phyloP scores from a whole-genome alignment of 2,888 invertebrate genomes.

The Thecocarcelia acutangulata region DNA sequence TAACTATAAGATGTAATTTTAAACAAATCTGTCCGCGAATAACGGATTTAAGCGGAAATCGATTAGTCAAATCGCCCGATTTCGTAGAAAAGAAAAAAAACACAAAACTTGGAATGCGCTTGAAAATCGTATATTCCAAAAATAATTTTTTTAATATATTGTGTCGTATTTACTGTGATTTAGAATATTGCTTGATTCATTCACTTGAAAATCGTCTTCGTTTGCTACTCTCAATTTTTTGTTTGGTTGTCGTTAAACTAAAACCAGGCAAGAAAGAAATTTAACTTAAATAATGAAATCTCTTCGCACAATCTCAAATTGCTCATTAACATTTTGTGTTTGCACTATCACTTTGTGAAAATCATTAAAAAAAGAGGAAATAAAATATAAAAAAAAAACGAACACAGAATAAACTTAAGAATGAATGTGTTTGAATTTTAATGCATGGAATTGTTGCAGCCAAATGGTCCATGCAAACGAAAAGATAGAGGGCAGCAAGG shows the following conservation, averaged over 20 bases:
- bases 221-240: not conserved
- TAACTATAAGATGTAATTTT: too few species aligned
- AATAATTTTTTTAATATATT: too few species aligned
- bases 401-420: constrained; percentile 38
- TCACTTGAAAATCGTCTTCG: constrained; percentile 46
- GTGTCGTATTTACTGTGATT: not conserved
- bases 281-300: constrained; percentile 77
- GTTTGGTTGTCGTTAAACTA: constrained; percentile 33
- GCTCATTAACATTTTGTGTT: constrained; percentile 82
- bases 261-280: constrained; percentile 36
- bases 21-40: too few species aligned
- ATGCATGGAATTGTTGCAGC: constrained; percentile 10
- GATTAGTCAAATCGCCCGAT: too few species aligned
- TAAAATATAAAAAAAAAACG: constrained; percentile 4
- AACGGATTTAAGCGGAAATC: too few species aligned
- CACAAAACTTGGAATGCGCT: too few species aligned
- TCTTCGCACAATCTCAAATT: constrained; percentile 82
- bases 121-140: too few species aligned
- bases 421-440: constrained; percentile 32
- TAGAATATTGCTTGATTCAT: constrained; percentile 51
- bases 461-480: constrained; percentile 30
- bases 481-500: too few species aligned
- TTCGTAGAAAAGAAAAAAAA: too few species aligned
- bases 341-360: constrained; percentile 81
- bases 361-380: constrained; percentile 72